phyloP scores from a whole-genome alignment of 1,140 invertebrate species.

The Drosophila navojoa region DNA sequence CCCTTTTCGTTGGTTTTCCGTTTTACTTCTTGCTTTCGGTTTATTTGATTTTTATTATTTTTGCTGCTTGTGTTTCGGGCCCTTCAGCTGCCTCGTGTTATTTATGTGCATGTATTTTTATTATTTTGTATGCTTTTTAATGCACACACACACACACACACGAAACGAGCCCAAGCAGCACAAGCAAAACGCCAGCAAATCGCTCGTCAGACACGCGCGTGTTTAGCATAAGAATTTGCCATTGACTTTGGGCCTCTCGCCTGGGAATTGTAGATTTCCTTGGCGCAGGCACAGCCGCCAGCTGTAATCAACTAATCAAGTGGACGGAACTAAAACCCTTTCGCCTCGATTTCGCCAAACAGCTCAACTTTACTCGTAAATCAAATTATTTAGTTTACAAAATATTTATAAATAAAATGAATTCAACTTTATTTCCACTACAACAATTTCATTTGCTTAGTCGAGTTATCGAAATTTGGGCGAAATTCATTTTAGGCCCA shows the following conservation, averaged over 20 bases:
- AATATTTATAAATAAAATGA: not conserved
- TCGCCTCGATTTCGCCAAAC: constrained; percentile 10
- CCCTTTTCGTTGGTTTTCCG: not conserved
- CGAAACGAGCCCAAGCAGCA: constrained; percentile 18
- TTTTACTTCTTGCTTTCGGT: constrained; percentile 32
- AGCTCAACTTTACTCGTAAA: not conserved
- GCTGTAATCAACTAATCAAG: constrained; percentile 37
- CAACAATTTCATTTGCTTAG: not conserved
- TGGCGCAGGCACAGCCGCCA: constrained; percentile 14
- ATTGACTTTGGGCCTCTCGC: constrained; percentile 30
- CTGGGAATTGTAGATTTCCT: constrained; percentile 65
- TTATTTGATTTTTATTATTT: constrained; percentile 76
- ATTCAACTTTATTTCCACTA: not conserved
- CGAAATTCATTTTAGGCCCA: constrained; percentile 6
- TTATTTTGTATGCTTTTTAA: constrained; percentile 65
- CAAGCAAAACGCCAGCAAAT: constrained; percentile 66
- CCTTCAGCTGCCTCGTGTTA: constrained; percentile 51
- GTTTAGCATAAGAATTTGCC: constrained; percentile 74
- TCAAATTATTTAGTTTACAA: not conserved
- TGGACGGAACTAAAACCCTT: constrained; percentile 19
- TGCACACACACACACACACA: too few relatives aligned
- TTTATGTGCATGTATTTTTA: constrained; percentile 67
- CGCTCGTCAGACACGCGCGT: constrained; percentile 65
- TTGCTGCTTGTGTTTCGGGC: constrained; percentile 31
- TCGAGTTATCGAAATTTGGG: not conserved